A percentile compares a stretch with the other conserved stretches of the same genome.
These are phyloP conservation scores for Neomonachus schauinslandi DNA, from an alignment of 2,113 vertebrate genomes.

Conservation along the genomic window DNA sequence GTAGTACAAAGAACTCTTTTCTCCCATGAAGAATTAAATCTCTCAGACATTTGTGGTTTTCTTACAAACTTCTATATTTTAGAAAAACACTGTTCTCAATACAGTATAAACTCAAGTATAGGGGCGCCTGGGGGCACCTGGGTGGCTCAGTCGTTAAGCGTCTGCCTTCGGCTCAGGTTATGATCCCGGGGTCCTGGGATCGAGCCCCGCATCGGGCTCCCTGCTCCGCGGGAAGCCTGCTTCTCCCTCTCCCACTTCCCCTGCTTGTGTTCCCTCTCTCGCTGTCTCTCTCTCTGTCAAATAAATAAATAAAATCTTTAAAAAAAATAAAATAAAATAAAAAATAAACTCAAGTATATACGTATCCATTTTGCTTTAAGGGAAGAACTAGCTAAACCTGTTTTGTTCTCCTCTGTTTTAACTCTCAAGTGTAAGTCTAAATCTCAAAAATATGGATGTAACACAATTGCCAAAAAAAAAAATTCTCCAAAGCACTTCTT, in stretches of 20 bases:
- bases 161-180: too few species aligned
- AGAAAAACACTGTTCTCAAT: not conserved
- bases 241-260: too few species aligned
- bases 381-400: slow-evolving; percentile 6
- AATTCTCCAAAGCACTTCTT: not conserved
- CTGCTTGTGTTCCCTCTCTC: too few species aligned
- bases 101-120: not conserved
- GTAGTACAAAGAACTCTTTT: not conserved
- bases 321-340: too few species aligned
- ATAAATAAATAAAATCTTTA: too few species aligned
- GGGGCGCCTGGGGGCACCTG: too few species aligned
- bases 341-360: not conserved
- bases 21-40: not conserved
- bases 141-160: too few species aligned
- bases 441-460: not conserved
- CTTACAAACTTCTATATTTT: not conserved
- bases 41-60: not conserved
- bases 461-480: not conserved
- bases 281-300: too few species aligned
- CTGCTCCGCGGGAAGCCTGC: too few species aligned
- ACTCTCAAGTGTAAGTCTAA: not conserved
- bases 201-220: too few species aligned
- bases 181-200: too few species aligned
- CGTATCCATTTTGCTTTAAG: not conserved
- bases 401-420: not conserved